Evolutionary conservation across 2,888 invertebrate genomes (phyloP).

Genomic region (Hybos culiciformis): DNA sequence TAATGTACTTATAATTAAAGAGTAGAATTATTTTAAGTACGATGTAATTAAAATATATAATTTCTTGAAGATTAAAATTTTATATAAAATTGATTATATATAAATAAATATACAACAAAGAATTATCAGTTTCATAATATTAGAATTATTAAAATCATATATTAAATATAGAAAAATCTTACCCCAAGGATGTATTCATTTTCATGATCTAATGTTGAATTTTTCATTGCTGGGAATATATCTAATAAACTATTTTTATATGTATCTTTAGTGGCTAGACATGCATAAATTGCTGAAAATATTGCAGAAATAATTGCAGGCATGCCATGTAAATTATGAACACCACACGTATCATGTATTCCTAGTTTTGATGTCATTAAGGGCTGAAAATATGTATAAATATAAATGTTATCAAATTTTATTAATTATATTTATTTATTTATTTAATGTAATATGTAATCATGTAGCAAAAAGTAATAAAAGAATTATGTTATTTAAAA

Average conservation of each 20-base stretch:
- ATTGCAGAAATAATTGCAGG: constrained; percentile 79
- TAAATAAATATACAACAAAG: too few species aligned
- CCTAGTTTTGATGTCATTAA: constrained; percentile 27
- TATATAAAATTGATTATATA: too few species aligned
- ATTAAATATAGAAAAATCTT: too few species aligned
- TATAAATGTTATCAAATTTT: not conserved
- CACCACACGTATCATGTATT: constrained; percentile 56
- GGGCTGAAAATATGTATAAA: constrained; percentile 22
- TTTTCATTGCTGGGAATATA: constrained; percentile 47
- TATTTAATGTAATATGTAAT: too few species aligned
- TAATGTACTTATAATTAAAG: too few species aligned
- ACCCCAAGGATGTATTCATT: constrained; percentile 20
- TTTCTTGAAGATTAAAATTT: too few species aligned
- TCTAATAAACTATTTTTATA: constrained; percentile 47
- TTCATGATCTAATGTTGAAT: constrained; percentile 24
- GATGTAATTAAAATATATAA: too few species aligned
- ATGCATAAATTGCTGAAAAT: constrained; percentile 61
- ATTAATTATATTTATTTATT: constrained; percentile 1
- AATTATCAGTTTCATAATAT: too few species aligned
- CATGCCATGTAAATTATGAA: constrained; percentile 93
- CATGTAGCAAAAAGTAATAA: too few species aligned
- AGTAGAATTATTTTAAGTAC: too few species aligned
- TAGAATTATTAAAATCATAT: too few species aligned
- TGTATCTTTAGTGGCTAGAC: constrained; percentile 46
- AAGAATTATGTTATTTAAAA: too few species aligned